Conservation (phyloP, 2,113 vertebrate genomes). For the Apodemus sylvaticus region DNA sequence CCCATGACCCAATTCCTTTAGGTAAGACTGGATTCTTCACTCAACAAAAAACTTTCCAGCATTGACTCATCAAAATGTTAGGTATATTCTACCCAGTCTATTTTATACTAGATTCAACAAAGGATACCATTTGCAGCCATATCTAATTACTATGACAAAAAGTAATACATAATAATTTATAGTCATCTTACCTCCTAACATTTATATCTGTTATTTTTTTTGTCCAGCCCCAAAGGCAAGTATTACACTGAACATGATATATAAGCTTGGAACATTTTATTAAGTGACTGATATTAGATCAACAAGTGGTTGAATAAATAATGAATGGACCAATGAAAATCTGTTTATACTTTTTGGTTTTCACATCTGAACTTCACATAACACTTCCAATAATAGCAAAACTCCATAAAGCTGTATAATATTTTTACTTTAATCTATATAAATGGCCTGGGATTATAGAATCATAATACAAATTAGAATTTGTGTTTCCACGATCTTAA, state of each 20-base stretch:
- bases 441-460: constrained; percentile 17
- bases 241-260: background rate
- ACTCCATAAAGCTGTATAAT: constrained; percentile 1
- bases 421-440: background rate
- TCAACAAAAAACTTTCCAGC: background rate
- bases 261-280: background rate
- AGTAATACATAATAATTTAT: background rate
- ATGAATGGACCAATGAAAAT: background rate
- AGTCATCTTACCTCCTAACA: background rate
- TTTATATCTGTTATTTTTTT: constrained; percentile 2
- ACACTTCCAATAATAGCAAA: background rate
- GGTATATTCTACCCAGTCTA: background rate
- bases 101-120: background rate
- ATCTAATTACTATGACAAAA: background rate
- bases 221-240: background rate
- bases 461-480: constrained; percentile 7
- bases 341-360: background rate
- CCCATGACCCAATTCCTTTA: background rate
- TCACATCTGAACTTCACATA: constrained; percentile 33
- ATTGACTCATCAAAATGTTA: background rate
- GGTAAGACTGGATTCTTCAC: background rate
- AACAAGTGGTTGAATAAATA: background rate
- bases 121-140: background rate
- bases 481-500: constrained; percentile 5
- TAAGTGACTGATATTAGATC: background rate